Evolutionary conservation across 2,888 invertebrate genomes (phyloP).

Genomic region (Tricholauxania praeusta): DNA sequence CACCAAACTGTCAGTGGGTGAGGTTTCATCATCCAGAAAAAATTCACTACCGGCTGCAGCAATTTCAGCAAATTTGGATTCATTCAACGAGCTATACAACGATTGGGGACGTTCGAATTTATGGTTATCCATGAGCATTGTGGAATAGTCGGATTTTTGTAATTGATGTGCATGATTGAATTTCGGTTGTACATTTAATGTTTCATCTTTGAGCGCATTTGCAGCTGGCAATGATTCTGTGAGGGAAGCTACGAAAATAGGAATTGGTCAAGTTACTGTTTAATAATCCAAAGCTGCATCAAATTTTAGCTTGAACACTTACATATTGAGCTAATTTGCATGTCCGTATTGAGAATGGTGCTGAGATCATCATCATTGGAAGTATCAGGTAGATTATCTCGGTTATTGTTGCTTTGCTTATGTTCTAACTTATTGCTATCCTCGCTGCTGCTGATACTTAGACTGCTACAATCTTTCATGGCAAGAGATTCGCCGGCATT

Average conservation of each 20-base stretch:
- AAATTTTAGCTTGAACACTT: slow-evolving; percentile 43
- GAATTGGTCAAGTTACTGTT: background rate
- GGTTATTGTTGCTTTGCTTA: slow-evolving; percentile 20
- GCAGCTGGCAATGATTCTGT: slow-evolving; percentile 47
- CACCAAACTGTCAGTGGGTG: slow-evolving; percentile 84
- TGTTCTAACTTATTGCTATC: slow-evolving; percentile 50
- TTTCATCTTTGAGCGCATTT: slow-evolving; percentile 39
- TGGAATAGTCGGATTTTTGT: background rate
- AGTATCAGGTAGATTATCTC: slow-evolving; percentile 42
- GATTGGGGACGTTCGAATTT: slow-evolving; percentile 58
- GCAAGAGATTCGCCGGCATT: slow-evolving; percentile 77
- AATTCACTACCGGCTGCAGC: slow-evolving; percentile 78
- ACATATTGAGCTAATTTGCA: slow-evolving; percentile 63
- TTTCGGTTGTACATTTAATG: slow-evolving; percentile 21
- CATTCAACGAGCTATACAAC: slow-evolving; percentile 58
- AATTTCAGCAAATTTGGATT: slow-evolving; percentile 77
- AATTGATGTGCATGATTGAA: background rate
- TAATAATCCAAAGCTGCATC: background rate
- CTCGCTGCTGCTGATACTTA: slow-evolving; percentile 70
- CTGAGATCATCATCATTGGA: slow-evolving; percentile 55
- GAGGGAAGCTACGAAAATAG: slow-evolving; percentile 46
- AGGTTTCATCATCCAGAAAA: slow-evolving; percentile 84
- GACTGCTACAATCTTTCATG: slow-evolving; percentile 70
- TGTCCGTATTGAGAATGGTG: slow-evolving; percentile 56
- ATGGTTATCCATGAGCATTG: slow-evolving; percentile 36